A percentile compares a stretch with the other conserved stretches of the same genome.
Conservation (phyloP, 2,113 vertebrate genomes). For the Perca flavescens region DNA sequence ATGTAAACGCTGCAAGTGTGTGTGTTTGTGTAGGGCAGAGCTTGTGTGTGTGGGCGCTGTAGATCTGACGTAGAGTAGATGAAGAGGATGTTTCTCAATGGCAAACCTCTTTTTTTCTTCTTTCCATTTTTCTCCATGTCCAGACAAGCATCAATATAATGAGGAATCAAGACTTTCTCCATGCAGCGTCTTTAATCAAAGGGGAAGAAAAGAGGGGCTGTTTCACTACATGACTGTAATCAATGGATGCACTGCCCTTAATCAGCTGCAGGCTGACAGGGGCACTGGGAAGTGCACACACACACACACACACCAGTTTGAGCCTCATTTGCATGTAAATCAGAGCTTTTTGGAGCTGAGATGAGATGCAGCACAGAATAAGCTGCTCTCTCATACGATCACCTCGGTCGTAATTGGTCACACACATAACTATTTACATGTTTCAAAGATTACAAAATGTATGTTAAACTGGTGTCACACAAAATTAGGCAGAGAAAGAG, state of each 20-base stretch:
- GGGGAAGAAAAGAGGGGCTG: conserved; percentile 22
- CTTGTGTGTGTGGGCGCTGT: neutral
- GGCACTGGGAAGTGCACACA: conserved; percentile 6
- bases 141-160: conserved; percentile 48
- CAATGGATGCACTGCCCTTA: conserved; percentile 45
- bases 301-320: neutral
- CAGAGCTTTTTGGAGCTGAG: conserved; percentile 28
- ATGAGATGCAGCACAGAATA: conserved; percentile 32
- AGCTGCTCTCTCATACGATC: conserved; percentile 21
- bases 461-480: conserved; percentile 11
- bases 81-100: conserved; percentile 20
- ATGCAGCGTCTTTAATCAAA: conserved; percentile 55
- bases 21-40: neutral
- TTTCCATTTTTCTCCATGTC: conserved; percentile 14
- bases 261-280: conserved; percentile 57
- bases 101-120: conserved; percentile 1
- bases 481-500: neutral
- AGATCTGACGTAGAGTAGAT: neutral
- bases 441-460: conserved; percentile 9
- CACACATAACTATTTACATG: neutral
- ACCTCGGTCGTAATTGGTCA: conserved; percentile 5
- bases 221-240: conserved; percentile 60
- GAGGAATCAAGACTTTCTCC: conserved; percentile 32
- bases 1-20: neutral
- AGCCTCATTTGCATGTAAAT: conserved; percentile 55